Conservation (phyloP, 2,888 invertebrate genomes). For the Meganola albula region DNA sequence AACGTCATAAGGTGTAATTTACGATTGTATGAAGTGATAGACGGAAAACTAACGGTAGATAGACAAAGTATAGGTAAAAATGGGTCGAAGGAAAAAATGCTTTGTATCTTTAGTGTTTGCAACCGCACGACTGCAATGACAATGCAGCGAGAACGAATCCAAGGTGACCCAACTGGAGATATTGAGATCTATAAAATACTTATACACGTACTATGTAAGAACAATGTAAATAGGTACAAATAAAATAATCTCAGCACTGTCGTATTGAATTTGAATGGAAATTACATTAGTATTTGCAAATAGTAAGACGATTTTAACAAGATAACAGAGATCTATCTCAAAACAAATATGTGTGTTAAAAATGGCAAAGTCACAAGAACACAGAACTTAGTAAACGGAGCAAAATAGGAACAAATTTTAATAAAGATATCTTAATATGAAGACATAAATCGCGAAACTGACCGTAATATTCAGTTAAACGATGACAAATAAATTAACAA, state of each 20-base stretch:
- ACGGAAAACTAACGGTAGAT: conserved; percentile 51
- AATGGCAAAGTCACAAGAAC: too few species aligned
- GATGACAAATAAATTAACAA: conserved; percentile 23
- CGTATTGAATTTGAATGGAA: conserved; percentile 20
- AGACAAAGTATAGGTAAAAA: conserved; percentile 34
- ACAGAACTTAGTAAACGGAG: too few species aligned
- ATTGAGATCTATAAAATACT: conserved; percentile 45
- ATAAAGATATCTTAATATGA: too few species aligned
- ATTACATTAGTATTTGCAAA: conserved; percentile 12
- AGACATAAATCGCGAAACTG: conserved; percentile 10
- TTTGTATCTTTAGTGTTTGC: conserved; percentile 26
- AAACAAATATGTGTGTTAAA: too few species aligned
- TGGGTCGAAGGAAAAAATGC: conserved; percentile 41
- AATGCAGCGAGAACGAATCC: conserved; percentile 44
- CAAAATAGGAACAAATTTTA: too few species aligned
- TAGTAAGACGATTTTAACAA: too few species aligned
- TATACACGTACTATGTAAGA: too few species aligned
- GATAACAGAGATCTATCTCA: too few species aligned
- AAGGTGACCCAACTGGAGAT: conserved; percentile 53
- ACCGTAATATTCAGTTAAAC: conserved; percentile 4
- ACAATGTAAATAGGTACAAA: too few species aligned
- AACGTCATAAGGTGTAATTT: conserved; percentile 38
- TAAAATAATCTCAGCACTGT: conserved; percentile 35
- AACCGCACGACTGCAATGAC: conserved; percentile 27
- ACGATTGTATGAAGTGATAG: conserved; percentile 38